Conservation (phyloP, 1,140 invertebrate genomes). For the Drosophila pachea region DNA sequence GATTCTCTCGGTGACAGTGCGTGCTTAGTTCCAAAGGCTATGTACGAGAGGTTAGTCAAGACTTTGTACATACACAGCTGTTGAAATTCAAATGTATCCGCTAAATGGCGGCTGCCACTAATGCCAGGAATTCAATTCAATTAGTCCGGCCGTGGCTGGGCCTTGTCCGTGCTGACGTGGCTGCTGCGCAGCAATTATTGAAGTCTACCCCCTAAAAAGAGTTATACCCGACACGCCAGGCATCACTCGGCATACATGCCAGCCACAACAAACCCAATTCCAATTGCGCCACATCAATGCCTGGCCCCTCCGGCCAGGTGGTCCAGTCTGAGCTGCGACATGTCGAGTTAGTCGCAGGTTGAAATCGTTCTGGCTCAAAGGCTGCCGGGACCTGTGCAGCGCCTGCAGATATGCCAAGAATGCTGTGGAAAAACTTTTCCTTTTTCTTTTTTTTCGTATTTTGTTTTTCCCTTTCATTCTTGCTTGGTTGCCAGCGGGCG, state of each 20-base stretch:
- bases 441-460: slow-evolving; percentile 21
- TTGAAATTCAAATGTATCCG: slow-evolving; percentile 60
- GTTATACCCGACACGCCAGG: slow-evolving; percentile 15
- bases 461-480: too few relatives aligned
- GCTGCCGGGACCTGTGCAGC: slow-evolving; percentile 3
- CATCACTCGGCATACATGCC: slow-evolving; percentile 40
- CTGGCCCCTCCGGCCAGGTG: slow-evolving; percentile 4
- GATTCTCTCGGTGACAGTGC: slow-evolving; percentile 31
- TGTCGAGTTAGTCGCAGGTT: slow-evolving; percentile 10
- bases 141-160: slow-evolving; percentile 32
- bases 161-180: slow-evolving; percentile 13
- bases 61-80: slow-evolving; percentile 45
- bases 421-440: slow-evolving; percentile 40
- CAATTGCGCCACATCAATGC: slow-evolving; percentile 44
- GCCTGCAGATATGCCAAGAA: slow-evolving; percentile 40
- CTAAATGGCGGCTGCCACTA: slow-evolving; percentile 31
- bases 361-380: slow-evolving; percentile 39
- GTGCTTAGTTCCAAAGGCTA: slow-evolving; percentile 51
- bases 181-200: slow-evolving; percentile 65
- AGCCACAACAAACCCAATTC: slow-evolving; percentile 47
- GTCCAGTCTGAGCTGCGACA: background rate
- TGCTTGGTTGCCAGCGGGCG: slow-evolving; percentile 19
- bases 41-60: slow-evolving; percentile 48
- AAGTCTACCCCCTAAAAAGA: slow-evolving; percentile 37
- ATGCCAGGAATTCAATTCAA: slow-evolving; percentile 56